A percentile compares a stretch with the other conserved stretches of the same genome.
phyloP scores from a whole-genome alignment of 2,888 invertebrate genomes.

The Acanthosepion pharaonis region DNA sequence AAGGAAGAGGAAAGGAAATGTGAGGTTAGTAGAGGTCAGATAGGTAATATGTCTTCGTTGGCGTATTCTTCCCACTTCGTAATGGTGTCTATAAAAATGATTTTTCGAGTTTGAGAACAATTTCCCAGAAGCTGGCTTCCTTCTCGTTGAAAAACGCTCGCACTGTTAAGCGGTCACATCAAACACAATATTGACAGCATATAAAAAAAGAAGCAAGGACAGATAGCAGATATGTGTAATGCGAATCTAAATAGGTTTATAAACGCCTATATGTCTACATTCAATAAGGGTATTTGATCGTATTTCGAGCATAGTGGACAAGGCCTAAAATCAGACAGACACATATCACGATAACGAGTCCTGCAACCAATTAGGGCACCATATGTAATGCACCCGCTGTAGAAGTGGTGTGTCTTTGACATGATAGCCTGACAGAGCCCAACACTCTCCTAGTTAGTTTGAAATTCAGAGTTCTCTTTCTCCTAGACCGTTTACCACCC shows the following conservation, averaged over 20 bases:
- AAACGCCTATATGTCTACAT: not conserved
- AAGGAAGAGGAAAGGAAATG: not conserved
- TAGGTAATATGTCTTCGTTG: conserved; percentile 33
- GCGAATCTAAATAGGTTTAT: not conserved
- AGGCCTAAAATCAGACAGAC: too few relatives aligned
- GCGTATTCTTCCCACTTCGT: not conserved
- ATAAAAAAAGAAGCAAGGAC: not conserved
- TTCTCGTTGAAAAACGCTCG: not conserved
- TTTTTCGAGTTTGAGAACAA: not conserved
- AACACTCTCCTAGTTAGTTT: too few relatives aligned
- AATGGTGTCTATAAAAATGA: not conserved
- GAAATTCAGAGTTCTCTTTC: too few relatives aligned
- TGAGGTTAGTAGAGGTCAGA: not conserved
- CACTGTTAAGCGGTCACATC: not conserved
- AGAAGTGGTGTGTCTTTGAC: too few relatives aligned
- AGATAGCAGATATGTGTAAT: not conserved
- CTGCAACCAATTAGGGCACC: too few relatives aligned
- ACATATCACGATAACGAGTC: too few relatives aligned
- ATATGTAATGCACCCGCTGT: too few relatives aligned
- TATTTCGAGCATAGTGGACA: too few relatives aligned
- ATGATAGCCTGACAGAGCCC: too few relatives aligned
- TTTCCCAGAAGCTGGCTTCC: not conserved
- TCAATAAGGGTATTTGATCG: too few relatives aligned
- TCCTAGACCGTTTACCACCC: too few relatives aligned
- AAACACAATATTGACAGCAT: not conserved